Conservation (phyloP, 2,113 vertebrate species). For the Phylloscopus trochilus region DNA sequence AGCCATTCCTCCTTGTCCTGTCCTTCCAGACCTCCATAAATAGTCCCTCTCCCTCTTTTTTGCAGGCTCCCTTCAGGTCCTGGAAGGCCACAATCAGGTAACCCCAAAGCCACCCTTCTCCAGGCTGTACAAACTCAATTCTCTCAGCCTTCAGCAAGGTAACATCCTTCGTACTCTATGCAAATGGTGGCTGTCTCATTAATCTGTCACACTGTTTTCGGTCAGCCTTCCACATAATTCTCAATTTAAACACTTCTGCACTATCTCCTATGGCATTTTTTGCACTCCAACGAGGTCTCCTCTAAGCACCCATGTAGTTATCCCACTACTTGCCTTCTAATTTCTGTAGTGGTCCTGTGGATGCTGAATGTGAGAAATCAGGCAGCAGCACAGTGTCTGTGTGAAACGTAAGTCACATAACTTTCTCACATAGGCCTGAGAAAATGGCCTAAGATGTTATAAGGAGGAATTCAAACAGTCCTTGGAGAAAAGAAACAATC, state of each 20-base stretch:
- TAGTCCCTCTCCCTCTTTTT: too few relatives aligned
- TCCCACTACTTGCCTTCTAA: not conserved
- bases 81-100: not conserved
- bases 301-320: not conserved
- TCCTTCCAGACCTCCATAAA: not conserved
- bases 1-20: not conserved
- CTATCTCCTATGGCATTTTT: not conserved
- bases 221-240: not conserved
- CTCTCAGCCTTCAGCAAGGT: not conserved
- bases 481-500: too few relatives aligned
- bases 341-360: not conserved
- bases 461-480: too few relatives aligned
- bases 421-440: too few relatives aligned
- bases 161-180: not conserved
- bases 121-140: not conserved
- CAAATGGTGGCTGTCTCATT: not conserved
- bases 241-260: not conserved
- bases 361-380: too few relatives aligned
- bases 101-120: not conserved
- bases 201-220: not conserved
- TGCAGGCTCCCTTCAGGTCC: not conserved
- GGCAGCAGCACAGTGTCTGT: too few relatives aligned
- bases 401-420: too few relatives aligned
- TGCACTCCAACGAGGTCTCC: fast-evolving
- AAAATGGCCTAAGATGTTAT: too few relatives aligned